Base-by-base conservation (phyloP, 2,113 vertebrate species). In the Semnornis frantzii region DNA sequence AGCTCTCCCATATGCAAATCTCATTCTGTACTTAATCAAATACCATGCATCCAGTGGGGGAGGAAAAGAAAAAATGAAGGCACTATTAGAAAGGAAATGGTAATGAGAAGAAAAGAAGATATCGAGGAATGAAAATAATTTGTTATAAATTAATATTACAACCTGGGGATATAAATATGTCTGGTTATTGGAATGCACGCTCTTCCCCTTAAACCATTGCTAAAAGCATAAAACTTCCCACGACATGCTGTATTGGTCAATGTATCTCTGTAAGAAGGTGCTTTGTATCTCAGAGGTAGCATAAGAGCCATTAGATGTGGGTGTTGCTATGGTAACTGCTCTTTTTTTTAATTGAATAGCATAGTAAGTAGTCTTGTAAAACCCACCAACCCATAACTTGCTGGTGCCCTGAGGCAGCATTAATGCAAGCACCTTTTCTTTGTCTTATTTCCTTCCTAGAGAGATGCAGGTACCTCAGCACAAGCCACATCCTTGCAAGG, bases 341-440 rank as follows among this genome's bases (percentile, higher is more conserved):
- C 96, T 95, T 89, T 96, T 94, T 97, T 97, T 94, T 95, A 98
- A 98, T 97, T 97, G 96, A 97, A 97, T 97, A 97, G 97, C 97
- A 97, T 97, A 96, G 97, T 97, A 97, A 97, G 96, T 97, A 97
- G 96, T 97, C 97, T 98, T 98, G 97, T 97, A 98, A 98, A 98
- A 98, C 96, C 97, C 96, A 98, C 97, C 97, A 98, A 97, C 94
- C 97, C 97, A 95, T 97, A 97, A 97, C 97, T 97, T 98, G 94
- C 93, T 93, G 79, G 80, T 96, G 95, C 95, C 96, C 93, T 74
- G 92, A 97, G 96, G 97, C 96, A 97, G 93, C 92, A 95, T 97
- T 98, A 98, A 97, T 94, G 97, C 96, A 97, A 97, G 90, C 93
- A 97, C 94, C 94, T 98, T 97, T 94, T 96, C 96, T 97, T 97